These are phyloP conservation scores for Ophioninae sp. DNA, from an alignment of 2,888 invertebrate genomes.

Conservation along the genomic window DNA sequence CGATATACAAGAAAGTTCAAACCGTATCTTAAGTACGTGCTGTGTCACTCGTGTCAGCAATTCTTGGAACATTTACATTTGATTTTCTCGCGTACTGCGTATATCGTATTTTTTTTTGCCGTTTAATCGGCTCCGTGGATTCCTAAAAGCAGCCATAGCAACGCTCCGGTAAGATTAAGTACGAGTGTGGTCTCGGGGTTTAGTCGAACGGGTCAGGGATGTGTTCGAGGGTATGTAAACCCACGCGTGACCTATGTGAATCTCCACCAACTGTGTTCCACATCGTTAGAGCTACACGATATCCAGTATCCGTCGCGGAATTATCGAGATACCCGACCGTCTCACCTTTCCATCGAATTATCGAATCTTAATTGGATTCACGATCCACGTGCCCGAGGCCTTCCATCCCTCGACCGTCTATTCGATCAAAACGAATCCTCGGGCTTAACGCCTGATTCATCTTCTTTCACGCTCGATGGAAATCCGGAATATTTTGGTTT, in stretches of 20 bases:
- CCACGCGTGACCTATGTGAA: slow-evolving; percentile 22
- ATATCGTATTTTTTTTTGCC: slow-evolving; percentile 4
- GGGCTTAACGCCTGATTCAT: slow-evolving; percentile 3
- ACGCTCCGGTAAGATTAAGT: slow-evolving; percentile 69
- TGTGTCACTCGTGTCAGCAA: slow-evolving; percentile 23
- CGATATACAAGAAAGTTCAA: background rate
- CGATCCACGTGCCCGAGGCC: background rate
- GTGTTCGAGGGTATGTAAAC: slow-evolving; percentile 57
- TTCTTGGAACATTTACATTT: slow-evolving; percentile 21
- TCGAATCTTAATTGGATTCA: slow-evolving; percentile 51
- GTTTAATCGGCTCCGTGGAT: slow-evolving; percentile 54
- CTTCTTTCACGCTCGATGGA: background rate
- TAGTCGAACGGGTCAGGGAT: slow-evolving; percentile 66
- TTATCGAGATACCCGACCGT: slow-evolving; percentile 39
- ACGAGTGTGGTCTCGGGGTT: slow-evolving; percentile 71
- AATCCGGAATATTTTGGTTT: background rate
- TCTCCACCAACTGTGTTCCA: slow-evolving; percentile 38
- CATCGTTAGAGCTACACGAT: slow-evolving; percentile 2
- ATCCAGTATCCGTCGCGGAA: slow-evolving; percentile 35
- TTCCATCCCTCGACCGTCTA: slow-evolving; percentile 14
- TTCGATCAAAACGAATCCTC: slow-evolving; percentile 8
- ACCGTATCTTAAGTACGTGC: background rate
- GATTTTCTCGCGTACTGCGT: slow-evolving; percentile 9
- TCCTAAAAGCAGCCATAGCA: slow-evolving; percentile 71
- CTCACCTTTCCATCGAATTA: slow-evolving; percentile 19